Evolutionary conservation across 2,797 vertebrate genomes (phyloP).

Genomic region (Syngnathus acus): DNA sequence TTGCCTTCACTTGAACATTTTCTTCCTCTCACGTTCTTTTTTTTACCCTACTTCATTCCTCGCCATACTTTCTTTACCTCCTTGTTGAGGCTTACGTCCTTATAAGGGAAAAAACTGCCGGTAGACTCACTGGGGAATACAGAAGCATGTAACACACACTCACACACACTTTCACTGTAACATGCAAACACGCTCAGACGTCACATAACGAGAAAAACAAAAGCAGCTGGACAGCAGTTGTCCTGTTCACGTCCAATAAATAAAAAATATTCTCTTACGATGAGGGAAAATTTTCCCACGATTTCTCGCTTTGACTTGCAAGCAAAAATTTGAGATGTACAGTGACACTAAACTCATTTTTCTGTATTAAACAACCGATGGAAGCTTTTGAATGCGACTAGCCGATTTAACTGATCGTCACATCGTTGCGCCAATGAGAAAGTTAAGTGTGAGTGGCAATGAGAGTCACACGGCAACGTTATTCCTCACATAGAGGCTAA

Average conservation of each 20-base stretch:
- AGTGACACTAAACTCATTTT: too few relatives aligned
- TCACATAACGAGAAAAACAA: slow-evolving; percentile 25
- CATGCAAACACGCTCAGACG: slow-evolving; percentile 21
- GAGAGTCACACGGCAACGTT: too few relatives aligned
- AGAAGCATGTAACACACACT: slow-evolving; percentile 53
- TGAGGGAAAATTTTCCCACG: too few relatives aligned
- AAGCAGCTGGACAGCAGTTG: slow-evolving; percentile 28
- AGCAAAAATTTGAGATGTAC: too few relatives aligned
- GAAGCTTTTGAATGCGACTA: too few relatives aligned
- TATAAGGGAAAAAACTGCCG: slow-evolving; percentile 61
- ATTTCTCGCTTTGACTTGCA: too few relatives aligned
- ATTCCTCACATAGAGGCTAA: too few relatives aligned
- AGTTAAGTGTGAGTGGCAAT: too few relatives aligned
- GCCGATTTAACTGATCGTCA: too few relatives aligned
- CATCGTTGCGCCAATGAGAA: too few relatives aligned
- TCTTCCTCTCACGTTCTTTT: not conserved
- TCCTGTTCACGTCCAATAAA: slow-evolving; percentile 19
- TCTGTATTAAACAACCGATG: too few relatives aligned
- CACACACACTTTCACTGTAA: slow-evolving; percentile 18
- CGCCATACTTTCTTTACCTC: slow-evolving; percentile 20
- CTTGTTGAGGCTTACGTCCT: slow-evolving; percentile 42
- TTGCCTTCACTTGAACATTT: not conserved
- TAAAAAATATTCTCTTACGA: slow-evolving; percentile 2
- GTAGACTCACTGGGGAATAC: slow-evolving; percentile 47
- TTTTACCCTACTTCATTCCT: not conserved